Conservation (phyloP, 2,888 invertebrate species). For the Cecidostiba fungosa region DNA sequence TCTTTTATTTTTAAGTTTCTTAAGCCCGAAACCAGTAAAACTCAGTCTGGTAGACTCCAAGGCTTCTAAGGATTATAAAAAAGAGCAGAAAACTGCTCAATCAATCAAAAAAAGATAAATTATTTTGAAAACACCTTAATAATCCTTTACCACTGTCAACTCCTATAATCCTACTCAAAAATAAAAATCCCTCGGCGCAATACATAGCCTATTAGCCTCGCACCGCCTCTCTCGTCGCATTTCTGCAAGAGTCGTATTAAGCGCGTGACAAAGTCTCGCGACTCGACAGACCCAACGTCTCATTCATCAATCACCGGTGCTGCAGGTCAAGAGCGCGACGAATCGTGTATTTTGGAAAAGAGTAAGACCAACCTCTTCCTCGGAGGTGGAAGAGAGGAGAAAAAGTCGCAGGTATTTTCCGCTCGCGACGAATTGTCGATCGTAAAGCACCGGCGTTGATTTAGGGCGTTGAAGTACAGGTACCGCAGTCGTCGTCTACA, state of each 20-base stretch:
- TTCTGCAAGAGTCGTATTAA: background rate
- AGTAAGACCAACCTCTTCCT: background rate
- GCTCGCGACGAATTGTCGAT: slow-evolving; percentile 45
- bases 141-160: background rate
- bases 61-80: too few species aligned
- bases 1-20: too few species aligned
- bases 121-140: background rate
- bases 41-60: too few species aligned
- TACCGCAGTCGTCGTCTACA: slow-evolving; percentile 22
- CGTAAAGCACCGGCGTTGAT: slow-evolving; percentile 50
- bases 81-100: background rate
- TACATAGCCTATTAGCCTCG: slow-evolving; percentile 4
- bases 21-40: too few species aligned
- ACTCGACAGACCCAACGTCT: slow-evolving; percentile 37
- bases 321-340: slow-evolving; percentile 53
- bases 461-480: slow-evolving; percentile 59
- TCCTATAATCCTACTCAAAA: background rate
- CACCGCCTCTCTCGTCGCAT: background rate
- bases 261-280: slow-evolving; percentile 45
- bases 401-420: slow-evolving; percentile 29
- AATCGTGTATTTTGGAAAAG: slow-evolving; percentile 58
- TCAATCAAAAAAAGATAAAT: background rate
- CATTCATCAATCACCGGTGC: slow-evolving; percentile 56
- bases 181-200: slow-evolving; percentile 23
- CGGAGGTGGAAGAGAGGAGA: background rate